Evolutionary conservation across 2,888 invertebrate genomes (phyloP).

Genomic region (Unio delphinus): DNA sequence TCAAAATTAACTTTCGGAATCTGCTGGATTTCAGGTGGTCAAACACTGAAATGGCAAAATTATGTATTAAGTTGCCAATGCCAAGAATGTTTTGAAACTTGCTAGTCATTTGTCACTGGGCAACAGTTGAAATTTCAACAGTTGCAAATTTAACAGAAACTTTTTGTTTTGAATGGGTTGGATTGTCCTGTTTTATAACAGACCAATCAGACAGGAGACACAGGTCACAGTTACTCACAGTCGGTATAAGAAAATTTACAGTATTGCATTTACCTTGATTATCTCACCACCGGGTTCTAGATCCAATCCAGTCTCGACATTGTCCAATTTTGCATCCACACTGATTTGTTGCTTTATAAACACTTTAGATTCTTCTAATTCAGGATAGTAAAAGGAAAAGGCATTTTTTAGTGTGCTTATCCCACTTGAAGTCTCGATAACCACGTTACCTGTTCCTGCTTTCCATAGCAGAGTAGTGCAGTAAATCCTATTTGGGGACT

Average conservation of each 20-base stretch:
- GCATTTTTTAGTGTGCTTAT: slow-evolving; percentile 54
- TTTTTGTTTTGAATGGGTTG: too few relatives aligned
- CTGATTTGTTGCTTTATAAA: slow-evolving; percentile 23
- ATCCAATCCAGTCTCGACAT: slow-evolving; percentile 9
- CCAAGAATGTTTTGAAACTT: too few relatives aligned
- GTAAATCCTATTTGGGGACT: slow-evolving; percentile 56
- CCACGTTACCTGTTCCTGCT: slow-evolving; percentile 59
- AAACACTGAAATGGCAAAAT: too few relatives aligned
- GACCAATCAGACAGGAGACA: too few relatives aligned
- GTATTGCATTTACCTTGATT: slow-evolving; percentile 22
- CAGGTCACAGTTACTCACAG: too few relatives aligned
- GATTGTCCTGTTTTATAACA: too few relatives aligned
- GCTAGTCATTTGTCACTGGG: too few relatives aligned
- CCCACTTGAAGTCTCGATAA: slow-evolving; percentile 67
- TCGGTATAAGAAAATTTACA: not conserved
- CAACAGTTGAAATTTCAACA: too few relatives aligned
- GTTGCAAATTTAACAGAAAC: too few relatives aligned
- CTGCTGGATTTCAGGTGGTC: too few relatives aligned
- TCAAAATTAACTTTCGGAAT: too few relatives aligned
- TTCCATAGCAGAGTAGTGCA: slow-evolving; percentile 62
- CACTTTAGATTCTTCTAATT: slow-evolving; percentile 26
- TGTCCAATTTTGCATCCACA: slow-evolving; percentile 11
- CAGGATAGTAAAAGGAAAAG: slow-evolving; percentile 49
- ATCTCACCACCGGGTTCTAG: slow-evolving; percentile 33
- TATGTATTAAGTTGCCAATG: too few relatives aligned